Conservation (phyloP, 2,888 invertebrate species). For the Ophraella communa region DNA sequence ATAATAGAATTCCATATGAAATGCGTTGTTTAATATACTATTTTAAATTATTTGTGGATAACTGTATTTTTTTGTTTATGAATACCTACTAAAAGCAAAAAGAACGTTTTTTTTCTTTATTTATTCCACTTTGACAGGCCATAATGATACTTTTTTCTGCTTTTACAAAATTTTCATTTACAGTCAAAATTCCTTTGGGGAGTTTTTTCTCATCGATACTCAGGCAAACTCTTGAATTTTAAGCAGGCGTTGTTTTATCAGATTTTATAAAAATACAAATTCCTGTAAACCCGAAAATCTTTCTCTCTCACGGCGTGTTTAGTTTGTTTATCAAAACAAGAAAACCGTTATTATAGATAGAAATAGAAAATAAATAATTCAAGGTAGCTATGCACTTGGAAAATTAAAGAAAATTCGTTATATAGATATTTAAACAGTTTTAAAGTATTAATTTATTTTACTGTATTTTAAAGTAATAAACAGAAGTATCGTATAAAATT, state of each 20-base stretch:
- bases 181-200: constrained; percentile 33
- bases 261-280: constrained; percentile 2
- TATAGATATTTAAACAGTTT: too few species aligned
- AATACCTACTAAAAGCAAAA: too few species aligned
- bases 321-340: background rate
- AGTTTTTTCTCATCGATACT: constrained; percentile 31
- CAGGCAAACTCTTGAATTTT: constrained; percentile 36
- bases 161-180: constrained; percentile 37
- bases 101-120: constrained; percentile 24
- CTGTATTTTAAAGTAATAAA: too few species aligned
- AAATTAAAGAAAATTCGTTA: too few species aligned
- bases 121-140: constrained; percentile 21
- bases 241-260: constrained; percentile 25
- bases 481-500: too few species aligned
- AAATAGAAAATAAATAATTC: background rate
- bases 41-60: too few species aligned
- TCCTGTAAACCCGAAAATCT: background rate
- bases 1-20: too few species aligned
- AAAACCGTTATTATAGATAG: background rate
- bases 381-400: too few species aligned
- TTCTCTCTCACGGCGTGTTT: background rate
- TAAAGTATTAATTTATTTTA: too few species aligned
- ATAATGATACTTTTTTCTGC: constrained; percentile 34
- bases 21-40: too few species aligned
- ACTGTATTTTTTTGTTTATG: too few species aligned